A percentile compares a stretch with the other conserved stretches of the same genome.
These are phyloP conservation scores for Artemia sinica DNA, from an alignment of 2,888 invertebrate species.

Conservation along the genomic window DNA sequence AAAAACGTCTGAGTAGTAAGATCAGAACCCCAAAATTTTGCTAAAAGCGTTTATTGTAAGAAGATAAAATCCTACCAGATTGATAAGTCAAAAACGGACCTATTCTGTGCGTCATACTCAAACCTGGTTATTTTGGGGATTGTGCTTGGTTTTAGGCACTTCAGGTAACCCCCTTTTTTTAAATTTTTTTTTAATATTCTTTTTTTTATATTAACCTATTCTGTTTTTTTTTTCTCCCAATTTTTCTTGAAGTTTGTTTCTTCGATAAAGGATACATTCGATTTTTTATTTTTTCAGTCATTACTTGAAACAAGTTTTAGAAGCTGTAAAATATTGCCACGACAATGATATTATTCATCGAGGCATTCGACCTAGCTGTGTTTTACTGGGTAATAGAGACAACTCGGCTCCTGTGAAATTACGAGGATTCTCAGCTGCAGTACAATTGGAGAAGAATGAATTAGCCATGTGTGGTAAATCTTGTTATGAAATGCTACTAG, in stretches of 20 bases:
- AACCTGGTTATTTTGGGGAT: no score
- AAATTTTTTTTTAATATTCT: no score
- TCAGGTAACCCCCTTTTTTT: no score
- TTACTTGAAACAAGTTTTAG: constrained; percentile 94
- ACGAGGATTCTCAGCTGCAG: constrained; percentile 90
- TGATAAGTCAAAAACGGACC: no score
- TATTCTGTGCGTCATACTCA: no score
- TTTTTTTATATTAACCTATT: no score
- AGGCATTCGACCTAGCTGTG: constrained; percentile 92
- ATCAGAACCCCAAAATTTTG: no score
- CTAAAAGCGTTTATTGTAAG: no score
- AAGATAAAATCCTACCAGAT: no score
- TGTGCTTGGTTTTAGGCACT: no score
- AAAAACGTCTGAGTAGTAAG: no score
- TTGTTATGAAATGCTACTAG: no score
- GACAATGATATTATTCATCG: constrained; percentile 94
- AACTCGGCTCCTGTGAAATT: constrained; percentile 96
- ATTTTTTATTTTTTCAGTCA: constrained; percentile 48
- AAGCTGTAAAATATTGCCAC: constrained; percentile 92
- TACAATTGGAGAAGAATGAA: constrained; percentile 49
- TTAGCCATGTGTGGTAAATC: constrained; percentile 31
- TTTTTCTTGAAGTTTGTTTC: constrained; percentile 6
- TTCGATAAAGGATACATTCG: constrained; percentile 16
- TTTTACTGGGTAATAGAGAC: constrained; percentile 82
- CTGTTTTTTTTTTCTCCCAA: constrained; percentile 18